These are phyloP conservation scores for Apocrypta bakeri DNA, from an alignment of 1,140 invertebrate genomes.

Conservation along the genomic window DNA sequence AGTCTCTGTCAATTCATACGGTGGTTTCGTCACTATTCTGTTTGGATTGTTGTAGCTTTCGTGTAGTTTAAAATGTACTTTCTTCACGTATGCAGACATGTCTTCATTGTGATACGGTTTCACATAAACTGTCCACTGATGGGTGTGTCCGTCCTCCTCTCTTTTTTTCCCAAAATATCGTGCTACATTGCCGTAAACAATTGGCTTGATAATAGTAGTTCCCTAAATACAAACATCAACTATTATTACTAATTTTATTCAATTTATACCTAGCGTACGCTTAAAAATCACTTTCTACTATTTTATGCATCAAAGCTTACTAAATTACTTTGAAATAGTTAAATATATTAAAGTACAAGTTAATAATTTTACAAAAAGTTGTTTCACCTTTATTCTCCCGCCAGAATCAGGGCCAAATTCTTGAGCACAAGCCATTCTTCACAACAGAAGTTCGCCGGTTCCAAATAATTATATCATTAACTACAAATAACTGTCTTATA, in stretches of 20 bases:
- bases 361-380: neutral
- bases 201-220: conserved; percentile 93
- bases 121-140: conserved; percentile 98
- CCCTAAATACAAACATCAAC: conserved; percentile 77
- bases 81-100: conserved; percentile 96
- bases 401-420: conserved; percentile 89
- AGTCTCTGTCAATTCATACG: conserved; percentile 98
- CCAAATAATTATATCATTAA: neutral
- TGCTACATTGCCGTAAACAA: conserved; percentile 97
- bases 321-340: too few relatives aligned
- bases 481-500: neutral
- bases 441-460: neutral
- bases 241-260: neutral
- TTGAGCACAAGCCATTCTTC: conserved; percentile 79
- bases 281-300: neutral
- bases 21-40: conserved; percentile 93
- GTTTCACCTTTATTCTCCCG: conserved; percentile 82
- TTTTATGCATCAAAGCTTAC: neutral
- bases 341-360: neutral
- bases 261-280: neutral
- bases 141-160: conserved; percentile 99
- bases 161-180: conserved; percentile 97
- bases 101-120: conserved; percentile 96
- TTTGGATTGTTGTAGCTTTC: conserved; percentile 98
- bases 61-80: conserved; percentile 98